Evolutionary conservation across 2,797 vertebrate species (phyloP).

Genomic region (Enteromius argenteus): DNA sequence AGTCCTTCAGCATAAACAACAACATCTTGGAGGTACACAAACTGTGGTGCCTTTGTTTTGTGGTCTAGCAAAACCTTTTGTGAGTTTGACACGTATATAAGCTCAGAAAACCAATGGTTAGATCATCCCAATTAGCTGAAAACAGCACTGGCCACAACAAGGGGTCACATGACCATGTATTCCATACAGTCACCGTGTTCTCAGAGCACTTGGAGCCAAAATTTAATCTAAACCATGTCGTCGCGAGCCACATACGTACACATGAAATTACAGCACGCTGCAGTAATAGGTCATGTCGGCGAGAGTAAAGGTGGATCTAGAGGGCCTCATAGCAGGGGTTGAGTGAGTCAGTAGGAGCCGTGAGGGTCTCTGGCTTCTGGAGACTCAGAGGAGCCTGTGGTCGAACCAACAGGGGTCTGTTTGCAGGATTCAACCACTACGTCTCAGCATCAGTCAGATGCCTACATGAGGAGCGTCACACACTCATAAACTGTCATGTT

Average conservation of each 20-base stretch:
- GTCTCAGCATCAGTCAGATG: conserved; percentile 42
- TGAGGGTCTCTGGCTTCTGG: conserved; percentile 1
- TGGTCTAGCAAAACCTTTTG: conserved; percentile 25
- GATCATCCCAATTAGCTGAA: conserved; percentile 47
- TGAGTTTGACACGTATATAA: conserved; percentile 27
- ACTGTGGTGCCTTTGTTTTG: conserved; percentile 42
- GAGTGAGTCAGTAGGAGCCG: conserved; percentile 25
- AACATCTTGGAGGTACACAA: conserved; percentile 6
- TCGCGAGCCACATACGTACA: conserved; percentile 31
- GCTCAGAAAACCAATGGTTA: conserved; percentile 39
- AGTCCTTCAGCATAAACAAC: conserved; percentile 16
- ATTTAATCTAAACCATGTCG: conserved; percentile 49
- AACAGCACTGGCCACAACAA: conserved; percentile 55
- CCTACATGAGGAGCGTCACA: conserved; percentile 29
- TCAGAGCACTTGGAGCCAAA: conserved; percentile 36
- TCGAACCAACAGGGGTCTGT: conserved; percentile 10
- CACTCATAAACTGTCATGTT: conserved; percentile 47
- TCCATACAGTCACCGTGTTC: conserved; percentile 40
- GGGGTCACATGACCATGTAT: conserved; percentile 15
- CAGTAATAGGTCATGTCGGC: conserved; percentile 8
- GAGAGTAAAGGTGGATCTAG: conserved; percentile 38
- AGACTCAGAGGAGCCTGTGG: conserved; percentile 47
- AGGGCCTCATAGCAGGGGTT: conserved; percentile 15
- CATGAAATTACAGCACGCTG: conserved; percentile 31
- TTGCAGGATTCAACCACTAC: background rate